phyloP scores from a whole-genome alignment of 2,888 invertebrate species.

The Melieria crassipennis region DNA sequence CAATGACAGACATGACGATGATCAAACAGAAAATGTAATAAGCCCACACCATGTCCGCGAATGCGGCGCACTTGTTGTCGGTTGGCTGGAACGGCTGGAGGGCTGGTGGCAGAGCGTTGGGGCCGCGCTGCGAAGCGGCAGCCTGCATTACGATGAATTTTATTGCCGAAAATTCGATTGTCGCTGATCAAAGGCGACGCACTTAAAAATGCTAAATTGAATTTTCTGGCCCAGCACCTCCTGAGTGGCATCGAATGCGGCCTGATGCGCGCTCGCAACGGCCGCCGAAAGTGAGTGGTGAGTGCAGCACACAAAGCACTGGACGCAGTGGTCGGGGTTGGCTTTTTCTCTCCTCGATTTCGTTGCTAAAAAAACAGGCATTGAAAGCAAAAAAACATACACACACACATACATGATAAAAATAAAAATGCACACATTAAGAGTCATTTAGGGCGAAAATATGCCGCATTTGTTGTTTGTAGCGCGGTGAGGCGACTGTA shows the following conservation, averaged over 20 bases:
- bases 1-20: constrained; percentile 17
- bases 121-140: too few relatives aligned
- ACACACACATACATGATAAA: too few relatives aligned
- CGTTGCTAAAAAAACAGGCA: too few relatives aligned
- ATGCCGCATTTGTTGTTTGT: too few relatives aligned
- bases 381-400: too few relatives aligned
- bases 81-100: constrained; percentile 11
- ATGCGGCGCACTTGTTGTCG: constrained; percentile 4
- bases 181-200: constrained; percentile 64
- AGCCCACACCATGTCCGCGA: constrained; percentile 31
- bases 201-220: constrained; percentile 64
- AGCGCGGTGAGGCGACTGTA: too few relatives aligned
- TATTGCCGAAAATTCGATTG: constrained; percentile 63
- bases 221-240: constrained; percentile 61
- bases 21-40: constrained; percentile 51
- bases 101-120: not conserved
- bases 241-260: constrained; percentile 6
- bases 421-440: too few relatives aligned
- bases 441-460: too few relatives aligned
- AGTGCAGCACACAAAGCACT: constrained; percentile 5
- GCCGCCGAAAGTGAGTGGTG: not conserved
- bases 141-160: constrained; percentile 45
- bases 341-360: not conserved
- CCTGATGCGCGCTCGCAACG: constrained; percentile 7
- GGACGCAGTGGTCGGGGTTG: constrained; percentile 15